Evolutionary conservation across 2,797 vertebrate species (phyloP), one percentile per base, ranked within the genome.

Genomic region (Amazonetta brasiliensis): DNA sequence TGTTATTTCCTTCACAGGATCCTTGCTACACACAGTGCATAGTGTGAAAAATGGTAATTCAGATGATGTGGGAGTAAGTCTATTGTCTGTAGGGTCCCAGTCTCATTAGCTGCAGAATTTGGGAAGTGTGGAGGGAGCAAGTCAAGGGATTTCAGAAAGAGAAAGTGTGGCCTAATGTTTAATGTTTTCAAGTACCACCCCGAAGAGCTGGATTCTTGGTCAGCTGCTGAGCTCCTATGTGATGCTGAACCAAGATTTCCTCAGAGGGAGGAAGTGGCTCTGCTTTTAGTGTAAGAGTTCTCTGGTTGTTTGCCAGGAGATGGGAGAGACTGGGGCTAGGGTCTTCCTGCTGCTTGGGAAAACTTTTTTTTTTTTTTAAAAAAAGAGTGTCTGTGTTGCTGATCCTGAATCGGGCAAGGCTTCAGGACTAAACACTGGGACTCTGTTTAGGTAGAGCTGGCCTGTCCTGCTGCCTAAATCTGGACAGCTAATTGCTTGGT

Each of bases 1-100:
- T 31, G 30, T 83, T 83, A 54, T 86, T 90, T 90, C 23, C 84
- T 84, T 68, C n/a, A 9, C 41, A 81, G 48, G 30, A n/a, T 72
- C 7, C 52, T 90, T 76, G 33, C 23, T 84, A 59, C 62, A 20
- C 48, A 28, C 19, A 77, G 67, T n/a, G 22, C 10, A 2, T 48
- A 71, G 16, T 39, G 21, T 64, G n/a, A 79, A 94, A 95, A 90
- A 44, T 31, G 33, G n/a, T 87, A 91, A 85, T 56, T 93, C 83
- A 71, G 35, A 60, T 44, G 22, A 6, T 80, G 41, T 67, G 75
- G 63, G 63, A 94, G 31, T 58, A 63, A 74, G 15, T 4, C 31
- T 77, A 41, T 87, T 92, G 20, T 83, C 35, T 87, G 43, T 64
- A 74, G 41, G 30, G 31, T 89, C 63, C 33, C 78, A 84, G 26